These are phyloP conservation scores for Cliona cf. orientalis DNA, from an alignment of 37 sponge, comb jelly and placozoan species.

Conservation along the genomic window DNA sequence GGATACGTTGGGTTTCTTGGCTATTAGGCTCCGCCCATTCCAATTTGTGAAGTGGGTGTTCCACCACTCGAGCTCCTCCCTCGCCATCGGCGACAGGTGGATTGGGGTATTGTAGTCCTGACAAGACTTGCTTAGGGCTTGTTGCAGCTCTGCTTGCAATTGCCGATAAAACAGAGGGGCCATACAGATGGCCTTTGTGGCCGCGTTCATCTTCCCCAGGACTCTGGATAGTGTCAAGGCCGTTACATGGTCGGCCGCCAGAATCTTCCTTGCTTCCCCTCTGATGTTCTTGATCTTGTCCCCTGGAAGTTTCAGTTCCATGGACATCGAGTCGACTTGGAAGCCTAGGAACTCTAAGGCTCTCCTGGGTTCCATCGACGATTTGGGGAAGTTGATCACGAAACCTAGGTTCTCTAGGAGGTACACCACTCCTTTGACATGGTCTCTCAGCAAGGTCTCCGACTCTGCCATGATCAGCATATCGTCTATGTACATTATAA, in stretches of 20 bases:
- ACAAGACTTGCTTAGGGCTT: slow-evolving; percentile 2
- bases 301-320: slow-evolving; percentile 34
- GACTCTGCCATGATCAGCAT: slow-evolving; percentile 51
- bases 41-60: slow-evolving; percentile 24
- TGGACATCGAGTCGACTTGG: slow-evolving; percentile 18
- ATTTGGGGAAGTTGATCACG: slow-evolving; percentile 39
- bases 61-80: slow-evolving; percentile 56
- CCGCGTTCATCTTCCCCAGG: slow-evolving; percentile 27
- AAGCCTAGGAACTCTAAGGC: slow-evolving; percentile 63
- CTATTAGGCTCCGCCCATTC: slow-evolving; percentile 34
- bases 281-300: slow-evolving; percentile 28
- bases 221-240: slow-evolving; percentile 20
- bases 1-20: not conserved
- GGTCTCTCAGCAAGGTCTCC: slow-evolving; percentile 12
- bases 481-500: slow-evolving; percentile 55
- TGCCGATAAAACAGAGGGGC: slow-evolving; percentile 47
- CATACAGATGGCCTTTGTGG: slow-evolving; percentile 23
- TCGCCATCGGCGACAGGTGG: not conserved
- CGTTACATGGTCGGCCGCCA: not conserved
- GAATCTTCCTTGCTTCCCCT: slow-evolving; percentile 9
- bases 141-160: slow-evolving; percentile 19
- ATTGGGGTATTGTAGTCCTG: slow-evolving; percentile 11
- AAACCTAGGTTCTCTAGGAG: slow-evolving; percentile 53
- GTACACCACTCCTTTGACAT: no score
- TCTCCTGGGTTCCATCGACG: slow-evolving; percentile 13